Evolutionary conservation across 2,888 invertebrate species (phyloP).

Genomic region (Mactromeris polynyma): DNA sequence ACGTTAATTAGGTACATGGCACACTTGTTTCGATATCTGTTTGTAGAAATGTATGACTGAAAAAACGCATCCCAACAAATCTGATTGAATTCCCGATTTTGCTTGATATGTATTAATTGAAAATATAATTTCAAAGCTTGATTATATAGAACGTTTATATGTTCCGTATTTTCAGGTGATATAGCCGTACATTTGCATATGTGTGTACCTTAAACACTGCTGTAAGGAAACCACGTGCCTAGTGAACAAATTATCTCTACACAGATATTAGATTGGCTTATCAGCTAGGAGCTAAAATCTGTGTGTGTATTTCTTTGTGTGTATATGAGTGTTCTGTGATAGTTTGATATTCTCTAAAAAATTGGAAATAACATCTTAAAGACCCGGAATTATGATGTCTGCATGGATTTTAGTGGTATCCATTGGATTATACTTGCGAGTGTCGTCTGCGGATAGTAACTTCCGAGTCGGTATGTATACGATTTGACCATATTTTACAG

Average conservation of each 20-base stretch:
- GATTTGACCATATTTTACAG: background rate
- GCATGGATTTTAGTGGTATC: background rate
- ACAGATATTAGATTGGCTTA: conserved; percentile 14
- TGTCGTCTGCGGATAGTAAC: conserved; percentile 10
- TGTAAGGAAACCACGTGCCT: background rate
- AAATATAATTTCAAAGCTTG: no score
- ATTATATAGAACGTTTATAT: no score
- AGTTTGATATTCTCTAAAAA: background rate
- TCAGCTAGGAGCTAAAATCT: background rate
- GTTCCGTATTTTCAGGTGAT: no score
- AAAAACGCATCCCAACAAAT: no score
- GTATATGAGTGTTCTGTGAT: conserved; percentile 8
- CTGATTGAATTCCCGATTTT: no score
- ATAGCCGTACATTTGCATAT: background rate
- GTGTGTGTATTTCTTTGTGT: conserved; percentile 15
- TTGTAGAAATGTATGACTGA: no score
- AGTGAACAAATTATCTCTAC: background rate
- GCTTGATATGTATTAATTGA: no score
- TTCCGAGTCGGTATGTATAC: background rate
- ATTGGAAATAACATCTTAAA: background rate
- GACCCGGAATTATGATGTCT: background rate
- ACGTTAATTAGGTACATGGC: no score
- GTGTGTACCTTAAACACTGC: background rate
- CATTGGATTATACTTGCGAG: background rate
- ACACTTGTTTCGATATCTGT: no score